Base-by-base conservation (phyloP, 2,888 invertebrate genomes). In the Gandaritis pyraliata region DNA sequence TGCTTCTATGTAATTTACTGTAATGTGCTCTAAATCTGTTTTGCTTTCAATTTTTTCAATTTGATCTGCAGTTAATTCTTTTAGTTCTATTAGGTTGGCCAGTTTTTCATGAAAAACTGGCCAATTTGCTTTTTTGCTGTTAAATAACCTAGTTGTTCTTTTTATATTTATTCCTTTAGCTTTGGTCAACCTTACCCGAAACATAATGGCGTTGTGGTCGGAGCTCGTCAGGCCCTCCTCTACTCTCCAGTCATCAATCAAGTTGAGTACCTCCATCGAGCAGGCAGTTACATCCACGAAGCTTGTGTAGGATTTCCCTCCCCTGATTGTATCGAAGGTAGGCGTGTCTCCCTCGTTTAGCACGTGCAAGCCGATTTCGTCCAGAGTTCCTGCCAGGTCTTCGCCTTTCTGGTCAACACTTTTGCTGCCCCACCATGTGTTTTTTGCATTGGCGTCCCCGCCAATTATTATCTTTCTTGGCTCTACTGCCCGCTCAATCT, bases 161-260 rank as follows among this genome's bases (percentile, higher is more conserved):
- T 2, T 23, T 5, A 52, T 55, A 10, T 16, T 10, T 38, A 39
- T 12, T 5, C 63, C 65, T 29, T 57, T 57, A 16, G 60, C 8
- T 58, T 53, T 71, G 12, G n/a, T 0, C 3, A 68, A 0, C 0
- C 41, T 62, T 0, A 76, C 41, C 6, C 61, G 53, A 12, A 75
- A 75, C 0, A 29, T n/a, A 0, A 78, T 72, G 0, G 54, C 61
- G 41, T 71, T 71, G 54, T 71, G 73, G 61, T 71, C 71, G 10
- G 71, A 70, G 60, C 67, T 72, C 13, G 13, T 39, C n/a, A 39
- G 2, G n/a, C 39, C 12, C 1, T 39, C 39, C 3, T 39, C 13
- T 13, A 45, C 43, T 0, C 15, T 45, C 45, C 45, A 45, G 16
- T 51, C 36, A 18, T 51, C 51, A 5, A 54, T 33, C 36, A 45